Conservation (phyloP, 1,140 invertebrate genomes). For the Hirudo medicinalis region DNA sequence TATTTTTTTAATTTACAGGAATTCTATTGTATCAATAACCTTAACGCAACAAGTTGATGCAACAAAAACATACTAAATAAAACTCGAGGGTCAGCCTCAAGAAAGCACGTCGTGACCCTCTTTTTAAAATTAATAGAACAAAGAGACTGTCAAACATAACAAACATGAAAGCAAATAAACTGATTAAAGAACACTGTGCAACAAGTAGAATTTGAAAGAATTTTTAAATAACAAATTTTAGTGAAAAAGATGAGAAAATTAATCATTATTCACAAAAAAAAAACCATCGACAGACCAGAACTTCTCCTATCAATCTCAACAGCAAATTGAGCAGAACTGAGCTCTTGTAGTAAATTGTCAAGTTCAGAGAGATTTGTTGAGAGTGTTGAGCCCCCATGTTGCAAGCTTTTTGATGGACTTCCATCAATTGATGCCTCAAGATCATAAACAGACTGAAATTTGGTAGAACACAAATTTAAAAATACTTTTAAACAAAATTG, state of each 20-base stretch:
- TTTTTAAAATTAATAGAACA: background rate
- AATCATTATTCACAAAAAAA: background rate
- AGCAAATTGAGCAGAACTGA: constrained; percentile 64
- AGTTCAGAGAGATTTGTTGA: constrained; percentile 76
- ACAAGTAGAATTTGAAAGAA: background rate
- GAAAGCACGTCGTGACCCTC: background rate
- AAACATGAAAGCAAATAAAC: background rate
- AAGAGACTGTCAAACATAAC: background rate
- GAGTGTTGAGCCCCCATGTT: constrained; percentile 43
- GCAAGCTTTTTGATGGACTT: constrained; percentile 14
- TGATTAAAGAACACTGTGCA: background rate
- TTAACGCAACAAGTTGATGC: no score
- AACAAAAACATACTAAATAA: no score
- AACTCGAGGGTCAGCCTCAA: no score
- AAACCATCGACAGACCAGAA: background rate
- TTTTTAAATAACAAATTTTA: background rate
- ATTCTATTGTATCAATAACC: no score
- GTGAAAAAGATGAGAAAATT: background rate
- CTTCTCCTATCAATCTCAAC: constrained; percentile 36
- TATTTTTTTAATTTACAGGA: no score
- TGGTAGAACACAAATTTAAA: background rate
- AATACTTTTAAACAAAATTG: background rate
- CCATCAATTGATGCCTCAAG: no score
- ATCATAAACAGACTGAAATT: background rate
- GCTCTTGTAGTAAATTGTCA: constrained; percentile 75